A percentile compares a stretch with the other conserved stretches of the same genome.
These are phyloP conservation scores for Cylindroiulus punctatus DNA, from an alignment of 2,888 invertebrate genomes.

Conservation along the genomic window DNA sequence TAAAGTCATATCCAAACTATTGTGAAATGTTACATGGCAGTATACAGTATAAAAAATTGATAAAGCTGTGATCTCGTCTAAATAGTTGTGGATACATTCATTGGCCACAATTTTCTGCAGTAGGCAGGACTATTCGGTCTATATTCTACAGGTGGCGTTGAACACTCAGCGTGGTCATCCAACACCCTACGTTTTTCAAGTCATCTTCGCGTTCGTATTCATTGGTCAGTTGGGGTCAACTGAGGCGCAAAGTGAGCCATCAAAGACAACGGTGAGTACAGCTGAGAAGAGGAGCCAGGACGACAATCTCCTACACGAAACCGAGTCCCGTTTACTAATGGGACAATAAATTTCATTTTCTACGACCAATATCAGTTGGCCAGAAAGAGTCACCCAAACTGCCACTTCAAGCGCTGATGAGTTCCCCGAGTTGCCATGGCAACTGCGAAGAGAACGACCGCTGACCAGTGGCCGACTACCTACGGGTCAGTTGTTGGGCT, in stretches of 20 bases:
- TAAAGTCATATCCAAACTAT: too few species aligned
- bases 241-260: constrained; percentile 24
- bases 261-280: background rate
- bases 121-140: too few species aligned
- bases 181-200: background rate
- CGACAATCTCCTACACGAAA: background rate
- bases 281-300: background rate
- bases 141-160: background rate
- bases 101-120: too few species aligned
- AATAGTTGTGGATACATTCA: too few species aligned
- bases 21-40: too few species aligned
- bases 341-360: constrained; percentile 10
- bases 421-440: background rate
- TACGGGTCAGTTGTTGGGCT: background rate
- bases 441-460: background rate
- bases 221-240: constrained; percentile 8
- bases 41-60: too few species aligned
- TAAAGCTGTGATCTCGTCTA: too few species aligned
- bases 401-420: constrained; percentile 24
- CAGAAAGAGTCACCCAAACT: constrained; percentile 29
- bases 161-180: background rate
- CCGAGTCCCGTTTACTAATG: constrained; percentile 15
- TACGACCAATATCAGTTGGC: constrained; percentile 23
- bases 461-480: constrained; percentile 1
- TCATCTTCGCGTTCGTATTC: constrained; percentile 1